phyloP scores from a whole-genome alignment of 2,113 vertebrate genomes.

The Larimichthys crocea region DNA sequence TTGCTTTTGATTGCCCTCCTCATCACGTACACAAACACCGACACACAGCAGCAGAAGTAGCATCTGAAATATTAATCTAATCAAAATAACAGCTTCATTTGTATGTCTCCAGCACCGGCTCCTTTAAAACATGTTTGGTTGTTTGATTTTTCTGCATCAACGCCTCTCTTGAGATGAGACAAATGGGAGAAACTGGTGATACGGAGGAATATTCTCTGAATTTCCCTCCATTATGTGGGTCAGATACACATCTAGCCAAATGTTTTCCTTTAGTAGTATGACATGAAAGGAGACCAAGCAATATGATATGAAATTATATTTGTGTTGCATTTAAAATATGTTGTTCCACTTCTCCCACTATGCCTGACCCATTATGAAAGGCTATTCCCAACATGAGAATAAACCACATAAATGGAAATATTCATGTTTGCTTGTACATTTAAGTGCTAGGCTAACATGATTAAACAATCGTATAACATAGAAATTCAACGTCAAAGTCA shows the following conservation, averaged over 20 bases:
- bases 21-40: slow-evolving; percentile 30
- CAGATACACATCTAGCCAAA: neutral
- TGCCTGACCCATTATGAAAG: no score
- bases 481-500: neutral
- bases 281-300: neutral
- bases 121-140: neutral
- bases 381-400: neutral
- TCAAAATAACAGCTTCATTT: slow-evolving; percentile 56
- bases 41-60: slow-evolving; percentile 2
- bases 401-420: neutral
- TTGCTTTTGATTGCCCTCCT: slow-evolving; percentile 44
- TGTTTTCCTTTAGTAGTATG: neutral
- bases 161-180: slow-evolving; percentile 3
- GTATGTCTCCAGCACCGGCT: slow-evolving; percentile 20
- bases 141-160: slow-evolving; percentile 16
- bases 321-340: neutral
- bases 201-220: slow-evolving; percentile 6
- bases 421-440: neutral
- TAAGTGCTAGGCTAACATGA: no score
- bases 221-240: neutral
- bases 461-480: no score
- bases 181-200: neutral
- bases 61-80: slow-evolving; percentile 64
- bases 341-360: neutral
- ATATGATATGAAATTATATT: neutral